Conservation (phyloP, 2,113 vertebrate species). For the Chiloscyllium plagiosum region DNA sequence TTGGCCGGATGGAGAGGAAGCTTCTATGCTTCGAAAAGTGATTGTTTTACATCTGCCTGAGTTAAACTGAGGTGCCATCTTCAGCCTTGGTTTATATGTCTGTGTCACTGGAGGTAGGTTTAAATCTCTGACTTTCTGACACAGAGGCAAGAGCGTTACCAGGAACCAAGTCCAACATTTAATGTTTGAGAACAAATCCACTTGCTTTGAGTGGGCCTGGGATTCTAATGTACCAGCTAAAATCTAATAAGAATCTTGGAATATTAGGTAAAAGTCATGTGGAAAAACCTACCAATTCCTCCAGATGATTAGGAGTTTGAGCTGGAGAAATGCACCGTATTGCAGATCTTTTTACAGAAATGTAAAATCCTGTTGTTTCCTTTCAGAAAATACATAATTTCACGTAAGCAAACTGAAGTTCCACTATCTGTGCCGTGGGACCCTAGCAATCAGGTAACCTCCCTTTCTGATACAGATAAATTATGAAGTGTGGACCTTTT, state of each 20-base stretch:
- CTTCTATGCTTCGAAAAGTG: neutral
- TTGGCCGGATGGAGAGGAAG: neutral
- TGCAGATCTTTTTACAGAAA: neutral
- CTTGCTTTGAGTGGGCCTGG: neutral
- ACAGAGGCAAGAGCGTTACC: neutral
- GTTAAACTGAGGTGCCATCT: neutral
- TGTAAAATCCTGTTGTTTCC: constrained; percentile 1
- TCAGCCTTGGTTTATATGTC: neutral
- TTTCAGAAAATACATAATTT: constrained; percentile 82
- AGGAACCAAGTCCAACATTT: neutral
- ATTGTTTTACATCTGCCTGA: neutral
- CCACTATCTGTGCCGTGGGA: constrained; percentile 92
- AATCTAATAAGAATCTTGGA: neutral
- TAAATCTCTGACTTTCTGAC: neutral
- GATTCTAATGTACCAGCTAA: neutral
- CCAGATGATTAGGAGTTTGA: neutral
- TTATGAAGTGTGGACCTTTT: neutral
- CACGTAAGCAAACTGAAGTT: constrained; percentile 77
- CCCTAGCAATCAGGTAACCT: constrained; percentile 84
- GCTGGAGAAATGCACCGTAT: neutral
- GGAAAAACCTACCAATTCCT: neutral
- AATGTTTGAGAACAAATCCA: neutral
- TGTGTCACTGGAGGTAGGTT: neutral
- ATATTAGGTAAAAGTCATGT: neutral
- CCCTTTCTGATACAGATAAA: neutral